Conservation (phyloP, 2,113 vertebrate genomes). For the Taurulus bubalis region DNA sequence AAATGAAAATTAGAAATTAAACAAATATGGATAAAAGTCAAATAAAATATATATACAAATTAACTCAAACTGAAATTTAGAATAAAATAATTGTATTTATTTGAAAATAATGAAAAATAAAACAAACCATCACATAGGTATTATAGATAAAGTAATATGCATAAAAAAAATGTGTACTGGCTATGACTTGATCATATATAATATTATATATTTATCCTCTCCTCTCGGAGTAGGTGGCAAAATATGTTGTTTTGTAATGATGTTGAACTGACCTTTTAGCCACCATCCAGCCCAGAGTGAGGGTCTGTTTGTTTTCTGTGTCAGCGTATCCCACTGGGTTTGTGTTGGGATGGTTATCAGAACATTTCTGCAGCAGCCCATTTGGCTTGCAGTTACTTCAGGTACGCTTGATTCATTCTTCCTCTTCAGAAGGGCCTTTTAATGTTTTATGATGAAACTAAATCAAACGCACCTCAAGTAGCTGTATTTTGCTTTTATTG, state of each 20-base stretch:
- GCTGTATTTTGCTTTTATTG: constrained; percentile 22
- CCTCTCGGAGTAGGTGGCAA: neutral
- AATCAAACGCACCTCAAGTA: constrained; percentile 38
- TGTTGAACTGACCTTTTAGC: constrained; percentile 57
- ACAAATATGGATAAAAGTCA: neutral
- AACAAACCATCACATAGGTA: too few relatives aligned
- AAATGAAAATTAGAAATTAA: neutral
- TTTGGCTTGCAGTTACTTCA: constrained; percentile 25
- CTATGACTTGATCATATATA: neutral
- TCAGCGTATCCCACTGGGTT: constrained; percentile 11
- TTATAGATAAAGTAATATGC: neutral
- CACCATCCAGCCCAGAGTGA: constrained; percentile 13
- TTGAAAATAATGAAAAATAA: neutral
- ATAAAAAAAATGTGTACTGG: neutral
- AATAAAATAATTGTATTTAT: neutral
- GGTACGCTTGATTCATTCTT: constrained; percentile 31
- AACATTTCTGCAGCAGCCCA: constrained; percentile 24
- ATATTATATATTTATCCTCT: neutral
- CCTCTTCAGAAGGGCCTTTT: neutral
- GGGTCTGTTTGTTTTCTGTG: constrained; percentile 37
- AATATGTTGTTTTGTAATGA: constrained; percentile 7
- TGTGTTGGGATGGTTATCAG: constrained; percentile 9
- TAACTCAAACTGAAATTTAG: neutral
- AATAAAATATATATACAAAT: neutral
- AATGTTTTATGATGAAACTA: neutral